phyloP scores from a whole-genome alignment of 2,888 invertebrate species.

The Mythimna pallens region DNA sequence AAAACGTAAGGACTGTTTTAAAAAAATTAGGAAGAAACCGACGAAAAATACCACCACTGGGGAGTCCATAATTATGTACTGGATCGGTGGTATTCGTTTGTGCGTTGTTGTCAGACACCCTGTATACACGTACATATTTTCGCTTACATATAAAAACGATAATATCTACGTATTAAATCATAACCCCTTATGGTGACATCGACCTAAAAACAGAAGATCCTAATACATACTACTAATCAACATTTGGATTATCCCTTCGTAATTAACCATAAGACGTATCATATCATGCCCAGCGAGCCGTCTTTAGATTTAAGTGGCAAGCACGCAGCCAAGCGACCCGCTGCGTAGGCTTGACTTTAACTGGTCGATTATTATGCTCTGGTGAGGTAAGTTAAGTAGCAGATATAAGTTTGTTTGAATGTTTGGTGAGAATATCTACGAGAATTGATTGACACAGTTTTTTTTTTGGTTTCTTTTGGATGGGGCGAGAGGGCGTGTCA shows the following conservation, averaged over 20 bases:
- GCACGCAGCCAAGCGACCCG: not conserved
- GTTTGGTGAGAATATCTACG: not conserved
- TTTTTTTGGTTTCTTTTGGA: no score
- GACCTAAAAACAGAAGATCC: not conserved
- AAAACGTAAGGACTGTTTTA: no score
- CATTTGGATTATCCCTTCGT: constrained; percentile 2
- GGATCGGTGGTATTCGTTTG: no score
- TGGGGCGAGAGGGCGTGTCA: no score
- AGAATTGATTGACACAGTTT: no score
- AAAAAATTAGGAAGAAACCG: no score
- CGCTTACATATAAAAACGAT: no score
- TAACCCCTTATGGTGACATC: not conserved
- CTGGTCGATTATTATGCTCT: constrained; percentile 45
- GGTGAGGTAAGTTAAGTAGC: constrained; percentile 7
- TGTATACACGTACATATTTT: no score
- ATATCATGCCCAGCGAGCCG: constrained; percentile 29
- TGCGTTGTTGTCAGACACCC: no score
- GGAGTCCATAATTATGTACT: no score
- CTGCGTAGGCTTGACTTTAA: constrained; percentile 31
- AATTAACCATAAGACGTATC: constrained; percentile 15
- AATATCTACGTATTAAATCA: no score
- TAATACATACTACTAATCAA: not conserved
- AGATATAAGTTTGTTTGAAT: not conserved
- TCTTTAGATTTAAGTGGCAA: constrained; percentile 23
- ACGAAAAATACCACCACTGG: no score